Percentiles rank a stretch among this genome's conserved stretches.
Conservation (phyloP, 2,888 invertebrate species). For the Diaperis boleti region DNA sequence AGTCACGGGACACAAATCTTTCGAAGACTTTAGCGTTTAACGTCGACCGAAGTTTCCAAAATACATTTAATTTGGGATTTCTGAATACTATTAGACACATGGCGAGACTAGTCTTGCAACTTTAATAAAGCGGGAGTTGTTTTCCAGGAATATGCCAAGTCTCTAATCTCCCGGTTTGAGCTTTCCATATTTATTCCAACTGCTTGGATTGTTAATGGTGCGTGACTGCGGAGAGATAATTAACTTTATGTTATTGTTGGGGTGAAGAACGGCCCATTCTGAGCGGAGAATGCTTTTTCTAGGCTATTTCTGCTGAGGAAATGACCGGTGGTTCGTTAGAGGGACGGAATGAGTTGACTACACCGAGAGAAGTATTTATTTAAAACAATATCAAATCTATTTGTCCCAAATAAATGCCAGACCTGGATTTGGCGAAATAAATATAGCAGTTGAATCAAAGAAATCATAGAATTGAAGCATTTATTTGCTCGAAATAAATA, state of each 20-base stretch:
- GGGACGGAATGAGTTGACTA: background rate
- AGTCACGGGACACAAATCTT: no score
- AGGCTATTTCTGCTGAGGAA: slow-evolving; percentile 2
- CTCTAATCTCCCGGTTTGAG: slow-evolving; percentile 3
- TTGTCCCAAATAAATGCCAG: no score
- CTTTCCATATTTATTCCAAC: slow-evolving; percentile 31
- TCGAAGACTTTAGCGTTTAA: no score
- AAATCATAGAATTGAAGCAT: no score
- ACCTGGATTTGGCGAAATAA: no score
- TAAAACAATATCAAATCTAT: no score
- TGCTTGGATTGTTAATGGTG: slow-evolving; percentile 26
- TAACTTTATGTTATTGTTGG: slow-evolving; percentile 22
- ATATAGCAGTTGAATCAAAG: no score
- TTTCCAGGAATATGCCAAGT: background rate
- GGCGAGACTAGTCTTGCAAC: background rate
- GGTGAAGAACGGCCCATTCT: background rate
- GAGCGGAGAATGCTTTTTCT: background rate
- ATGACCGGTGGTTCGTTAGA: slow-evolving; percentile 5
- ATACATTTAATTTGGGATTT: no score
- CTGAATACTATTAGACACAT: no score
- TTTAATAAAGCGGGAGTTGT: slow-evolving; percentile 16
- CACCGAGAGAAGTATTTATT: no score
- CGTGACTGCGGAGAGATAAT: slow-evolving; percentile 27
- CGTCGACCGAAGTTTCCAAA: no score
- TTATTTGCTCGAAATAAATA: no score